Evolutionary conservation across 2,888 invertebrate genomes (phyloP), one percentile per base, ranked within the genome.

Genomic region (Carpatolechia fugitivella): DNA sequence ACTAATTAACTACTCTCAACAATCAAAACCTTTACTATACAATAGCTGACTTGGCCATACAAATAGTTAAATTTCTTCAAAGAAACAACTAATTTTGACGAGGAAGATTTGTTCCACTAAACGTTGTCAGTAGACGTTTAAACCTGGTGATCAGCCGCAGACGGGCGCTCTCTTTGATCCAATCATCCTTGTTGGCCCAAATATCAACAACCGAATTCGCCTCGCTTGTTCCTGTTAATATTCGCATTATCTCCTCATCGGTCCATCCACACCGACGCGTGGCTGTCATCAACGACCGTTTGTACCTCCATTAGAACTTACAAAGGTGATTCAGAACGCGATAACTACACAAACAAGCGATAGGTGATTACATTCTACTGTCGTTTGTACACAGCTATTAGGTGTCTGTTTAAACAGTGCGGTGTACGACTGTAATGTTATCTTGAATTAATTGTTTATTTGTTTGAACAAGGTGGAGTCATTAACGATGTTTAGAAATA

Each of bases 301-400:
- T 38, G 29, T 38, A 49, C 29, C 33, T 47, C 53, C 52, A 55
- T 55, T 54, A 55, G 29, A 16, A 51, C 53, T 40, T 35, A 14
- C 52, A 49, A 54, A 47, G 51, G 55, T 57, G 35, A 52, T 38
- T 29, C 38, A 7, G 29, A 30, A 13, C 29, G 13, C 14, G 47
- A 50, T 38, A 13, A 49, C 35, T 6, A 18, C 13, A 18, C 18
- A 35, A 35, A 49, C n/a, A 33, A 13, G 13, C 20, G 20, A 35
- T 49, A 44, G 44, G 44, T 44, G 44, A 44, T 44, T 44, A 44
- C n/a, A 29, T 35, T 11, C 44, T 41, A 18, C 40, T 40, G 20
- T 16, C 58, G 57, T 44, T 53, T 58, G 55, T 52, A 38, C 51
- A 56, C 55, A 40, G 56, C 66, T 61, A 65, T 69, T 71, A 64